Evolutionary conservation across 2,797 vertebrate species (phyloP).

Genomic region (Hylomyscus alleni): DNA sequence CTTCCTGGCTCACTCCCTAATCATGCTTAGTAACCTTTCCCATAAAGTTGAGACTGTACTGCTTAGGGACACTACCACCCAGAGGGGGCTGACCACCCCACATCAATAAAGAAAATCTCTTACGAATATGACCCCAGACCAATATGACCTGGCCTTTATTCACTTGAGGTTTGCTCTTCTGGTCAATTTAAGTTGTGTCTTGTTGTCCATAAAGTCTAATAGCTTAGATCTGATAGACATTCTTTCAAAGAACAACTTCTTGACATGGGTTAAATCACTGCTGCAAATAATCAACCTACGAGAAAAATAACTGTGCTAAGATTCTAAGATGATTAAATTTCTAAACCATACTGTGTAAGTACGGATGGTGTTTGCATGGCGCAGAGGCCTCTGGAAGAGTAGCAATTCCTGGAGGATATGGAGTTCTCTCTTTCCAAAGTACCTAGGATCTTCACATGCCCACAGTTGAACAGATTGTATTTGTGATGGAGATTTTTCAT

Average conservation of each 20-base stretch:
- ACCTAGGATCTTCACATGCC: neutral
- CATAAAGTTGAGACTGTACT: neutral
- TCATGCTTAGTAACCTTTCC: neutral
- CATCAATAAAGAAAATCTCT: neutral
- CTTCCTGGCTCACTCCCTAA: neutral
- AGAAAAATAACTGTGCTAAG: constrained; percentile 55
- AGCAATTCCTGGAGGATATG: rapidly evolving
- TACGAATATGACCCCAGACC: neutral
- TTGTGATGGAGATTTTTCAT: neutral
- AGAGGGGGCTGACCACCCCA: neutral
- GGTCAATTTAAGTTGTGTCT: neutral
- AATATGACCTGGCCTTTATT: neutral
- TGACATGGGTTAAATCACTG: neutral
- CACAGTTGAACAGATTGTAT: neutral
- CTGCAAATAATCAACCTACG: neutral
- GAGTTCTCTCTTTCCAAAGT: neutral
- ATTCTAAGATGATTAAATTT: neutral
- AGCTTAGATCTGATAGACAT: neutral
- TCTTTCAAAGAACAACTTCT: neutral
- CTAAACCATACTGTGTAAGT: neutral
- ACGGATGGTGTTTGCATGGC: neutral
- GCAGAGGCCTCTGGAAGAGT: neutral
- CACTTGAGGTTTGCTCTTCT: neutral
- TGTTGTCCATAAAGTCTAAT: neutral
- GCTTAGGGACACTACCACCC: neutral